Evolutionary conservation across 2,113 vertebrate genomes (phyloP).

Genomic region (Cyanocitta stelleri): DNA sequence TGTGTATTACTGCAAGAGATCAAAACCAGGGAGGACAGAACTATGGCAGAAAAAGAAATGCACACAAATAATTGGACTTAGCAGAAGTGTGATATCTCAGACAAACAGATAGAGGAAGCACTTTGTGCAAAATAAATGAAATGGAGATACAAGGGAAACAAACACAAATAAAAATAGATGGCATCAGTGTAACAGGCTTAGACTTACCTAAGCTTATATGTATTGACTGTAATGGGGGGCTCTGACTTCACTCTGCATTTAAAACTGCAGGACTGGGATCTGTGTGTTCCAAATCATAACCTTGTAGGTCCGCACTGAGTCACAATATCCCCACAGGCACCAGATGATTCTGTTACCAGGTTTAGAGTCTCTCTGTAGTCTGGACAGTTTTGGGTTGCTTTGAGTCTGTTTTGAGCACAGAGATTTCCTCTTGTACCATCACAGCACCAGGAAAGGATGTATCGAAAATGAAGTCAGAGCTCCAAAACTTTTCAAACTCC

Average conservation of each 20-base stretch:
- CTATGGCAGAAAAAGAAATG: neutral
- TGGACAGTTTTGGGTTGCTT: neutral
- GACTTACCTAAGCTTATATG: neutral
- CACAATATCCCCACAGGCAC: neutral
- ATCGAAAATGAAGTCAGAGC: neutral
- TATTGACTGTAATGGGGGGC: neutral
- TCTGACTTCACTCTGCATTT: neutral
- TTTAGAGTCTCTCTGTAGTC: neutral
- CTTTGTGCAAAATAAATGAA: slow-evolving; percentile 27
- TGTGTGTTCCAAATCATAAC: neutral
- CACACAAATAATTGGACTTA: neutral
- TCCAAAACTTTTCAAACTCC: neutral
- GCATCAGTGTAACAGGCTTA: neutral
- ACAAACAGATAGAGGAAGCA: neutral
- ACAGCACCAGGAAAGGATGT: neutral
- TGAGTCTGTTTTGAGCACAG: neutral
- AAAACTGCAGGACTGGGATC: neutral
- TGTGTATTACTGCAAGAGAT: neutral
- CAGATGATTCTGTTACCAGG: neutral
- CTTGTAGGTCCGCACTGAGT: neutral
- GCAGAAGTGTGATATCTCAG: neutral
- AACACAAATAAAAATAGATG: neutral
- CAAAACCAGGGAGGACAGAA: neutral
- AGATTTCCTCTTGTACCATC: neutral
- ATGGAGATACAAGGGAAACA: neutral